These are phyloP conservation scores for Chelon labrosus DNA, from an alignment of 2,797 vertebrate species.

Conservation along the genomic window DNA sequence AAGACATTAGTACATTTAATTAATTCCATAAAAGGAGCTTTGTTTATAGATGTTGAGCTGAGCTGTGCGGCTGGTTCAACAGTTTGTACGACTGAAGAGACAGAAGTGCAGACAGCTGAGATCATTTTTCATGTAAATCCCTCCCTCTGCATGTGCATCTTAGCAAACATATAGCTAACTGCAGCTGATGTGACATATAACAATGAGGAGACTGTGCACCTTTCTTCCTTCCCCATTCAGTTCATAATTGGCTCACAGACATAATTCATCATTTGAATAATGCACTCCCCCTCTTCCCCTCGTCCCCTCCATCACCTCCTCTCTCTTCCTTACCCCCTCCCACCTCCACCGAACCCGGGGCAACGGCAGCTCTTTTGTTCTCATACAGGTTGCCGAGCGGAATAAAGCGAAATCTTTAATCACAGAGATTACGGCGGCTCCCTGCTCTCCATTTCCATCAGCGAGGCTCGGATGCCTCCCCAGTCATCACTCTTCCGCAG, in stretches of 20 bases:
- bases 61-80: no score
- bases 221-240: conserved; percentile 18
- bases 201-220: background rate
- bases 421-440: conserved; percentile 52
- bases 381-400: conserved; percentile 51
- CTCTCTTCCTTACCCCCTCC: conserved; percentile 16
- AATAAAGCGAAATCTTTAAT: conserved; percentile 72
- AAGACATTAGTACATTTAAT: background rate
- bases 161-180: background rate
- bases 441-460: conserved; percentile 64
- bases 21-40: conserved; percentile 26
- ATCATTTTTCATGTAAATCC: background rate
- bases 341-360: conserved; percentile 24
- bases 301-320: conserved; percentile 18
- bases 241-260: conserved; percentile 52
- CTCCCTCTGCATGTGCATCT: background rate
- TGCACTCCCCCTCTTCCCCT: conserved; percentile 35
- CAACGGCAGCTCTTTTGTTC: conserved; percentile 51
- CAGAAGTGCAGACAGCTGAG: background rate
- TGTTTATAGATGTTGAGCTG: no score
- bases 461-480: conserved; percentile 45
- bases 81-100: background rate
- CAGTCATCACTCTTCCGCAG: conserved; percentile 53
- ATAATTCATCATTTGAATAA: conserved; percentile 59
- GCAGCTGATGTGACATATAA: background rate